Percentiles rank a stretch among this genome's conserved stretches.
Evolutionary conservation across 2,888 invertebrate genomes (phyloP).

Genomic region (Strigamia crassipes): DNA sequence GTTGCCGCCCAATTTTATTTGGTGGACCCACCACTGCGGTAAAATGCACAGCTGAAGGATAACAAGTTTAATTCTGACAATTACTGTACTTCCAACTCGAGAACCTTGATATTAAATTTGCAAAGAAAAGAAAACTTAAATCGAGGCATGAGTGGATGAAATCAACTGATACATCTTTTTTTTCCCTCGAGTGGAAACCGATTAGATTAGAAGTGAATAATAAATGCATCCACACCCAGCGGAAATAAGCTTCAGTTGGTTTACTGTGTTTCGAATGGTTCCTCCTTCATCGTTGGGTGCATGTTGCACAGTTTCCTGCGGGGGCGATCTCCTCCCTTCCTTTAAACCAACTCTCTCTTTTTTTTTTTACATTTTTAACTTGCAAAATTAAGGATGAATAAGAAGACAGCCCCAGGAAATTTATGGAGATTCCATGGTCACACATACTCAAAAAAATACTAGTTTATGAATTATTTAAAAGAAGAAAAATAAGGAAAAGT

Average conservation of each 20-base stretch:
- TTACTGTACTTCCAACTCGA: background rate
- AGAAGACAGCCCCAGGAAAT: conserved; percentile 1
- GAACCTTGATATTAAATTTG: background rate
- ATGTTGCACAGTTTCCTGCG: conserved; percentile 22
- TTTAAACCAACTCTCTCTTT: background rate
- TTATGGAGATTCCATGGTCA: conserved; percentile 13
- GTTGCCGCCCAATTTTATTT: conserved; percentile 12
- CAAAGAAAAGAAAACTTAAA: background rate
- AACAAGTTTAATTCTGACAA: background rate
- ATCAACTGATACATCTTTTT: conserved; percentile 16
- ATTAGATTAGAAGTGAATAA: conserved; percentile 7
- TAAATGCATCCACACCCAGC: conserved; percentile 11
- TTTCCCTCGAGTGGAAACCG: background rate
- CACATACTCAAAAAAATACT: background rate
- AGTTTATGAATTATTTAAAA: background rate
- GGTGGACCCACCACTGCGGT: background rate
- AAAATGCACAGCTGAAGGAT: background rate
- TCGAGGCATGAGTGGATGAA: background rate
- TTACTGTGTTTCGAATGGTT: background rate
- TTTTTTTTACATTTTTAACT: background rate
- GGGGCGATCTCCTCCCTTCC: conserved; percentile 1
- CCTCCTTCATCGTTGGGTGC: background rate
- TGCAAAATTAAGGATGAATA: background rate
- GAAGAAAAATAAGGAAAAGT: background rate
- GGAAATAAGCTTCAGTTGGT: conserved; percentile 25